Base-by-base conservation (phyloP, 2,888 invertebrate genomes). In the Drosophila mimetica region DNA sequence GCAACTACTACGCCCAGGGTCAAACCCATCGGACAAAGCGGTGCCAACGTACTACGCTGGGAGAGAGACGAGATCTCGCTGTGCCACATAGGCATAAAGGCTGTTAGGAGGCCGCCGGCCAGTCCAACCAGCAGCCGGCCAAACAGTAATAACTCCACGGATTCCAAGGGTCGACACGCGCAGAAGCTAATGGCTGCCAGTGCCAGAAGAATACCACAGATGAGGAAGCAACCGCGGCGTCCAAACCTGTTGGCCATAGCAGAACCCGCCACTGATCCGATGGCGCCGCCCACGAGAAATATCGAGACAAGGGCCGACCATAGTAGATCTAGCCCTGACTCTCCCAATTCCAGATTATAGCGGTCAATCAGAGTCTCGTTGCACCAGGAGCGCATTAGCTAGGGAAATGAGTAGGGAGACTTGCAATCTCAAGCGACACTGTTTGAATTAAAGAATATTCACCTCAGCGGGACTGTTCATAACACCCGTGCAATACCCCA, bases 31-130 rank as follows among this genome's bases (percentile, higher is more conserved):
- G 96, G 81, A 97, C 94, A 74, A 16, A 90, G 82, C 1, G 96
- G 96, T 1, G 98, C 98, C 90, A 97, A 93, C 2, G 96, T 94
- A 13, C 98, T 98, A 28, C 97, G 93, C 41, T 97, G 92, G 20
- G 92, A 92, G 3, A 94, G 83, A 0, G 98, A 97, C 0, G 97
- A 95, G 74, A 98, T 92, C 92, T 98, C 98, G 2, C 95, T 95
- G 86, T 98, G 93, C 91, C 98, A 98, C 96, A 98, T 96, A 0
- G 98, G 97, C 76, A 97, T 94, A 70, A 96, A 94, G 74, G 96
- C 95, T n/a, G 97, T 97, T 57, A 96, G 95, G 34, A 98, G 92
- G 71, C 98, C 97, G 86, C 94, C 94, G 64, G 95, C 93, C 41
- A 97, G 88, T n/a, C 97, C 98, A 52, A 95, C 95, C 34, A 97